Evolutionary conservation across 2,113 vertebrate genomes (phyloP).

Genomic region (Cryptotis parvus): DNA sequence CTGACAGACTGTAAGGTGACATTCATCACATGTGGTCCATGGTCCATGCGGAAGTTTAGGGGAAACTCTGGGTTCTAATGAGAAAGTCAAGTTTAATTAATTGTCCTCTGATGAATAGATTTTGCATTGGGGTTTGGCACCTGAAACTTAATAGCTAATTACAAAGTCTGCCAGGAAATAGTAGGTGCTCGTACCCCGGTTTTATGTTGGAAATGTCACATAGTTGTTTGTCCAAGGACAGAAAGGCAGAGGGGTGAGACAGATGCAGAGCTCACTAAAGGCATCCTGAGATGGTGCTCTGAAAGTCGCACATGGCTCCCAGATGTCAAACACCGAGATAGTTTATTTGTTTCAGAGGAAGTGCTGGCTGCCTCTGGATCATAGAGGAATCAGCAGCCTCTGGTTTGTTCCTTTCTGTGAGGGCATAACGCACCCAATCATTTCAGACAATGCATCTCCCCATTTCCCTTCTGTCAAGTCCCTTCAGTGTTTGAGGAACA

Average conservation of each 20-base stretch:
- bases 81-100: constrained; percentile 73
- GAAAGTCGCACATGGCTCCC: background rate
- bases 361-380: background rate
- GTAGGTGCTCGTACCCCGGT: background rate
- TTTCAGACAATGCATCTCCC: background rate
- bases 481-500: background rate
- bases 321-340: background rate
- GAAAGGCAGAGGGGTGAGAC: background rate
- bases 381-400: background rate
- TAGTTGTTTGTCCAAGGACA: constrained; percentile 12
- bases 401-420: background rate
- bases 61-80: constrained; percentile 56
- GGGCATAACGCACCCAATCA: background rate
- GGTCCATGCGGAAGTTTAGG: constrained; percentile 51
- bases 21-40: constrained; percentile 33
- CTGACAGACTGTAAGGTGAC: constrained; percentile 42
- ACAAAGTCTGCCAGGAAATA: constrained; percentile 19
- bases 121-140: constrained; percentile 40
- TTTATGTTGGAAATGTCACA: constrained; percentile 50
- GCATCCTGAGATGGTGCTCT: background rate
- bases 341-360: background rate
- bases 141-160: constrained; percentile 61
- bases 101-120: constrained; percentile 56
- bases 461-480: background rate
- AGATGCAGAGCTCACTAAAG: background rate